These are phyloP conservation scores for Mellivora capensis DNA, from an alignment of 2,113 vertebrate genomes.

Conservation along the genomic window DNA sequence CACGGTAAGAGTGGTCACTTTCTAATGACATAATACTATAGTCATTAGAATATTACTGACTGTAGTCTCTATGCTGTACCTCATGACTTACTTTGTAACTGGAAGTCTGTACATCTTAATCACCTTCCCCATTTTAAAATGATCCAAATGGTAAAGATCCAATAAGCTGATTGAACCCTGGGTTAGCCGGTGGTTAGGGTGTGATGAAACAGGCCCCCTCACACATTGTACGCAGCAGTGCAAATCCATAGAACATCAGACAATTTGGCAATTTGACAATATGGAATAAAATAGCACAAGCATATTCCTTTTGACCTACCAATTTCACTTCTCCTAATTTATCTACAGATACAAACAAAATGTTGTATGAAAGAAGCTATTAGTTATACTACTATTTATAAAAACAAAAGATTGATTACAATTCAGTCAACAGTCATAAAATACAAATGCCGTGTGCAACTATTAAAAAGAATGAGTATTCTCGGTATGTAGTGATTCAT, in stretches of 20 bases:
- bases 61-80: neutral
- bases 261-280: neutral
- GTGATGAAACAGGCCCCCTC: neutral
- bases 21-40: neutral
- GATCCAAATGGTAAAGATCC: neutral
- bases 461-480: neutral
- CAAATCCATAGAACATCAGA: neutral
- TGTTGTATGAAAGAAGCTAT: neutral
- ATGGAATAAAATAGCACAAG: neutral
- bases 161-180: neutral
- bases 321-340: neutral
- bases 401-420: neutral
- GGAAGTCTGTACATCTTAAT: neutral
- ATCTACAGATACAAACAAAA: neutral
- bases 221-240: neutral
- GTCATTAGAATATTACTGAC: neutral
- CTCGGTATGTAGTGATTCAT: neutral
- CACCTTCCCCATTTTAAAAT: neutral
- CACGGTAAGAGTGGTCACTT: neutral
- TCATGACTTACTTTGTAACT: neutral
- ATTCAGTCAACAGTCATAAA: neutral
- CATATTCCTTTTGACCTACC: neutral
- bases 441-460: neutral
- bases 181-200: neutral
- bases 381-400: neutral